Percentiles rank a stretch among this genome's conserved stretches.
These are phyloP conservation scores for Elgaria multicarinata DNA, from an alignment of 2,113 vertebrate genomes.

Conservation along the genomic window DNA sequence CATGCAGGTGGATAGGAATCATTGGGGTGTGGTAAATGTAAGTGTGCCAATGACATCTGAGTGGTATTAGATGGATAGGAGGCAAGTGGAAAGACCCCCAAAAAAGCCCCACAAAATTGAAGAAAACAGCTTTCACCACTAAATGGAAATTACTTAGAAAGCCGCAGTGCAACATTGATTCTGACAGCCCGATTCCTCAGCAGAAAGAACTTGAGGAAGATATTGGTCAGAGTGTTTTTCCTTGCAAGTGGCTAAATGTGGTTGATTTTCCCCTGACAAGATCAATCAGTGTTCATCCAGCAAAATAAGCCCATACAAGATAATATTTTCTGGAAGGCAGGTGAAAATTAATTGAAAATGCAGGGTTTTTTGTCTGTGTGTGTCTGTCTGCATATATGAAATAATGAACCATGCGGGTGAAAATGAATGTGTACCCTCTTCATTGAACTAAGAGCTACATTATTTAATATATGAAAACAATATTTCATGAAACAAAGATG, in stretches of 20 bases:
- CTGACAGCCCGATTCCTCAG: conserved; percentile 77
- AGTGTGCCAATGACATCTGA: conserved; percentile 70
- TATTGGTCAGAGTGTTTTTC: conserved; percentile 53
- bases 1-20: conserved; percentile 67
- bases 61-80: conserved; percentile 71
- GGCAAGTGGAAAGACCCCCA: conserved; percentile 67
- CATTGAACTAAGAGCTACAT: conserved; percentile 27
- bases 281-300: conserved; percentile 64
- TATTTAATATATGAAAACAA: conserved; percentile 44
- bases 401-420: conserved; percentile 21
- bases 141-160: conserved; percentile 81
- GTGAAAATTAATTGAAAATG: conserved; percentile 57
- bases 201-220: conserved; percentile 71
- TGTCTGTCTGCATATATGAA: conserved; percentile 2
- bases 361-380: conserved; percentile 25
- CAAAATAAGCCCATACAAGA: conserved; percentile 51
- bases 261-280: conserved; percentile 69
- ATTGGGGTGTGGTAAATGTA: conserved; percentile 63
- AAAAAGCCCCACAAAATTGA: conserved; percentile 71
- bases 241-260: conserved; percentile 63
- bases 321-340: conserved; percentile 58
- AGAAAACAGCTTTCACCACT: conserved; percentile 73
- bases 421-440: conserved; percentile 29
- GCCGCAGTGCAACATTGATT: conserved; percentile 80
- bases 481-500: neutral